Evolutionary conservation across 2,888 invertebrate genomes (phyloP).

Genomic region (Eristalinus aeneus): DNA sequence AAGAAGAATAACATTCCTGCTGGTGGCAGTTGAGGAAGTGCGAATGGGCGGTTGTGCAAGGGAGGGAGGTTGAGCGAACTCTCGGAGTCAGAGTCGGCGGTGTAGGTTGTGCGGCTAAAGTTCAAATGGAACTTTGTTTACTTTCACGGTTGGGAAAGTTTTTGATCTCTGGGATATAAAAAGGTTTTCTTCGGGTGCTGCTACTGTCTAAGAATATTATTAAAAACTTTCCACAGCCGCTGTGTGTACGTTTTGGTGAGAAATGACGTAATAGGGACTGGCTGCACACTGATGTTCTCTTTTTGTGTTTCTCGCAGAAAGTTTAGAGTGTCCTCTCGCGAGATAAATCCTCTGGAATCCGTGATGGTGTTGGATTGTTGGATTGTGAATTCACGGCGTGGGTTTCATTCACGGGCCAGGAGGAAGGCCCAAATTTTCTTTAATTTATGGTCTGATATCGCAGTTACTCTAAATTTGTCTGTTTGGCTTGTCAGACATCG

Average conservation of each 20-base stretch:
- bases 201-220: neutral
- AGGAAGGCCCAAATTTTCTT: neutral
- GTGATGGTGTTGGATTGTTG: neutral
- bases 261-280: neutral
- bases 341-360: neutral
- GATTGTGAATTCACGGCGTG: neutral
- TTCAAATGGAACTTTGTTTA: constrained; percentile 15
- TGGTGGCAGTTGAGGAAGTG: neutral
- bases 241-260: neutral
- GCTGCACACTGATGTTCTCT: neutral
- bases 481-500: neutral
- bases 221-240: neutral
- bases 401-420: neutral
- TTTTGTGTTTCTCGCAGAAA: neutral
- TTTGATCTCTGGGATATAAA: constrained; percentile 13
- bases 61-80: no score
- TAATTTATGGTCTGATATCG: no score
- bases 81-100: neutral
- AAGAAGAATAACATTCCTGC: constrained; percentile 16
- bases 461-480: neutral
- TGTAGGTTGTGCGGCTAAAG: neutral
- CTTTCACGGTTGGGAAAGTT: neutral
- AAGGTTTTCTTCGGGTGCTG: neutral
- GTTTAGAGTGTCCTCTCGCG: neutral
- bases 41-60: neutral